Conservation (phyloP, 2,888 invertebrate genomes). For the Physocephala rufipes region DNA sequence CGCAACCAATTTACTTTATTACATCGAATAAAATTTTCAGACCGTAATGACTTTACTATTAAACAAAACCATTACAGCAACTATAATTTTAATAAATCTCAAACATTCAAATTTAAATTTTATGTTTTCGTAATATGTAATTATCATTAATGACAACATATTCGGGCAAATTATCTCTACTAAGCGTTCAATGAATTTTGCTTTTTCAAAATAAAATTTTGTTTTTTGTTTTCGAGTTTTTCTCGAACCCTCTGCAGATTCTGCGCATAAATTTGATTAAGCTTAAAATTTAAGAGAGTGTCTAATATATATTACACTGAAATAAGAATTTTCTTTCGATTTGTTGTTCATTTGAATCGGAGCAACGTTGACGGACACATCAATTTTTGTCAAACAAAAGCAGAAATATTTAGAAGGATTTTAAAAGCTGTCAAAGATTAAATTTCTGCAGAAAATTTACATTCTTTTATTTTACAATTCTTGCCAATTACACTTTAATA, state of each 20-base stretch:
- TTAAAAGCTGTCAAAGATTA: neutral
- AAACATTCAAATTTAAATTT: neutral
- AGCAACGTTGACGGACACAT: constrained; percentile 28
- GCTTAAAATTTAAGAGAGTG: too few species aligned
- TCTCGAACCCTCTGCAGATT: neutral
- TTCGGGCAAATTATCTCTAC: too few species aligned
- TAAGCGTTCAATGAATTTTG: too few species aligned
- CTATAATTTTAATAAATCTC: too few species aligned
- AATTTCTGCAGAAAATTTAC: constrained; percentile 2
- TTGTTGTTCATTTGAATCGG: constrained; percentile 18
- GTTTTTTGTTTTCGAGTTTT: neutral
- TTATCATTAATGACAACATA: too few species aligned
- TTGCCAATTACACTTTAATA: too few species aligned
- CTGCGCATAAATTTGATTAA: constrained; percentile 1
- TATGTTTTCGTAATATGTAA: neutral
- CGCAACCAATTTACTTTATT: too few species aligned
- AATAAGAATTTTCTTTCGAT: neutral
- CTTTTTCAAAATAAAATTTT: neutral
- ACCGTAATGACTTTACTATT: too few species aligned
- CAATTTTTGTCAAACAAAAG: constrained; percentile 9
- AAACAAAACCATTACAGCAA: too few species aligned
- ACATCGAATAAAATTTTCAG: too few species aligned
- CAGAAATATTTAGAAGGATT: neutral
- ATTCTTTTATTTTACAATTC: constrained; percentile 4
- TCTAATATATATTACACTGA: too few species aligned